These are phyloP conservation scores for Pteropus rufus DNA, from an alignment of 2,797 vertebrate genomes.

Conservation along the genomic window DNA sequence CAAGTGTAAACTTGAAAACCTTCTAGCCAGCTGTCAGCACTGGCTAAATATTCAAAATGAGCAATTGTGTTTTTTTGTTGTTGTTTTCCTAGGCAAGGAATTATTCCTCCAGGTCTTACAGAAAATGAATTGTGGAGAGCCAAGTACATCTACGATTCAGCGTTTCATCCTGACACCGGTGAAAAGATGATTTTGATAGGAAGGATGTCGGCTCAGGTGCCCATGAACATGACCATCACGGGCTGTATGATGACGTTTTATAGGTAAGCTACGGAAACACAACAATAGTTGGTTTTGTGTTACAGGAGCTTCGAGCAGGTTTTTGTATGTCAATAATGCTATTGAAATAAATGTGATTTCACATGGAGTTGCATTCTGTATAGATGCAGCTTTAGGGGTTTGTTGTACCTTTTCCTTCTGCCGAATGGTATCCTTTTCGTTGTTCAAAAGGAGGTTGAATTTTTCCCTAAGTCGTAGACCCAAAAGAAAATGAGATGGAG, in stretches of 20 bases:
- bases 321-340: not conserved
- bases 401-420: not conserved
- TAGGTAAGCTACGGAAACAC: slow-evolving; percentile 83
- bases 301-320: not conserved
- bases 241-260: slow-evolving; percentile 99
- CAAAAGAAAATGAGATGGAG: not conserved
- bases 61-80: not conserved
- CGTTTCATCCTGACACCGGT: slow-evolving; percentile 97
- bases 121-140: slow-evolving; percentile 97
- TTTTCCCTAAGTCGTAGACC: not conserved
- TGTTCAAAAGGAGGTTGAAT: not conserved
- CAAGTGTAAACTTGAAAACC: fast-evolving
- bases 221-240: slow-evolving; percentile 99
- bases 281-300: fast-evolving
- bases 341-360: not conserved
- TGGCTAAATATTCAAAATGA: not conserved
- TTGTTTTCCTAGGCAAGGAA: slow-evolving; percentile 86
- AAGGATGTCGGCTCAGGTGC: slow-evolving; percentile 98
- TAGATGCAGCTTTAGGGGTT: not conserved
- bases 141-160: slow-evolving; percentile 97
- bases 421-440: not conserved
- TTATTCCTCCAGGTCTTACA: slow-evolving; percentile 90
- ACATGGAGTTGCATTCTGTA: not conserved
- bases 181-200: slow-evolving; percentile 99
- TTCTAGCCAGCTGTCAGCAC: fast-evolving